Percentiles rank a stretch among this genome's conserved stretches.
phyloP scores from a whole-genome alignment of 2,113 vertebrate species.

The Peucedramus taeniatus region DNA sequence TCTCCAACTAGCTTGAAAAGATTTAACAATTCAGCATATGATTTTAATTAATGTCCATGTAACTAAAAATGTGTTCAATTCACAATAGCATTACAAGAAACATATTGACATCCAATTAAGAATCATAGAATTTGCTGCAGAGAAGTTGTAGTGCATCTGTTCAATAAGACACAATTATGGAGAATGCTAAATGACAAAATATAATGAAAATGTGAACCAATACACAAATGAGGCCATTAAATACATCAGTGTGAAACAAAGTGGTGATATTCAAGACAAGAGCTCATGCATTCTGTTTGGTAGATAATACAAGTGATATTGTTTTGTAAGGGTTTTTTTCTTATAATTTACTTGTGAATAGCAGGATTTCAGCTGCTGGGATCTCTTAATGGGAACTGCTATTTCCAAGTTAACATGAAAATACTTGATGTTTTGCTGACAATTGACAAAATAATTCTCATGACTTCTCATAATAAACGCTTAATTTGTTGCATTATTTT shows the following conservation, averaged over 20 bases:
- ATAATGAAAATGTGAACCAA: conserved; percentile 73
- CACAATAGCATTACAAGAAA: conserved; percentile 74
- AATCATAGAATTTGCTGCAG: conserved; percentile 76
- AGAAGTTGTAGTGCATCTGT: conserved; percentile 79
- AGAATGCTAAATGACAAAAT: conserved; percentile 73
- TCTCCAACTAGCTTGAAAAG: conserved; percentile 71
- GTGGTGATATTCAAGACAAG: conserved; percentile 29
- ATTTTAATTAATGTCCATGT: conserved; percentile 83
- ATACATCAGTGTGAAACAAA: conserved; percentile 62
- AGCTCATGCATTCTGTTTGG: background rate
- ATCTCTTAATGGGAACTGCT: conserved; percentile 22
- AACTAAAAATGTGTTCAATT: conserved; percentile 81
- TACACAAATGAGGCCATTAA: conserved; percentile 73
- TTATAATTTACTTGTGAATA: conserved; percentile 46
- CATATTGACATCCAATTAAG: conserved; percentile 84
- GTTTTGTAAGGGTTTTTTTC: conserved; percentile 1
- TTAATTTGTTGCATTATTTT: background rate
- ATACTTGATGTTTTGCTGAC: conserved; percentile 4
- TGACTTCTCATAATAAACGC: conserved; percentile 20
- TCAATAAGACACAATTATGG: conserved; percentile 75
- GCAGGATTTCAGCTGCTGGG: conserved; percentile 51
- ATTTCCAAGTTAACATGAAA: conserved; percentile 48
- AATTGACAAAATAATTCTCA: conserved; percentile 31
- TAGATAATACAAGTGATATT: conserved; percentile 33
- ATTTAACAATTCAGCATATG: conserved; percentile 77